Conservation (phyloP, 2,888 invertebrate genomes). For the Rhamphomyia laevipes region DNA sequence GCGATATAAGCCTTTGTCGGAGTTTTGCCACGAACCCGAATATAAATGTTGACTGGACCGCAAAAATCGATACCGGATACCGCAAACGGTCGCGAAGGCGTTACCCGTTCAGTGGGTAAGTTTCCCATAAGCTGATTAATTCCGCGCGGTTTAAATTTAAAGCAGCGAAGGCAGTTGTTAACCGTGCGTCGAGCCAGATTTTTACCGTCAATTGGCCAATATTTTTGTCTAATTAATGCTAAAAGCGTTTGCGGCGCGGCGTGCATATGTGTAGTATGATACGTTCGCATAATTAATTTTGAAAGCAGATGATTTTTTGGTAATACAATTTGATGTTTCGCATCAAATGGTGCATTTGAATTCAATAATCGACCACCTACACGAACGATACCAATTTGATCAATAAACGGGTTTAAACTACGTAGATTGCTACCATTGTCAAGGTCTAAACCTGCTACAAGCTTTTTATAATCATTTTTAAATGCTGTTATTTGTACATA, state of each 20-base stretch:
- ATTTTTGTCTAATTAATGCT: conserved; percentile 10
- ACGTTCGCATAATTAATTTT: conserved; percentile 3
- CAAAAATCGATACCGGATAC: not conserved
- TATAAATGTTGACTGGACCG: conserved; percentile 11
- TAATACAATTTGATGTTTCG: conserved; percentile 2
- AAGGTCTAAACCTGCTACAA: too few species aligned
- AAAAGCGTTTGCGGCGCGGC: not conserved
- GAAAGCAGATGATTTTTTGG: conserved; percentile 1
- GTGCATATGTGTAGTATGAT: not conserved
- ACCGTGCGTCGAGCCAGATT: conserved; percentile 3
- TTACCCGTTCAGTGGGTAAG: conserved; percentile 14
- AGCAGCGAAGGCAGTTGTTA: conserved; percentile 11
- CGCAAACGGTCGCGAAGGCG: not conserved
- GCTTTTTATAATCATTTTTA: not conserved
- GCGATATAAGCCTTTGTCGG: not conserved
- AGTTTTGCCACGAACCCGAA: conserved; percentile 9
- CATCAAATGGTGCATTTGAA: not conserved
- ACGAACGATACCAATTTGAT: not conserved
- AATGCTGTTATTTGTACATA: not conserved
- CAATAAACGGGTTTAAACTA: not conserved
- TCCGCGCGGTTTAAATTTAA: not conserved
- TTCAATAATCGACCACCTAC: not conserved
- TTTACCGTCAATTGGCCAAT: conserved; percentile 13
- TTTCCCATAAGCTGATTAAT: conserved; percentile 16
- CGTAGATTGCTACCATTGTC: not conserved